A percentile compares a stretch with the other conserved stretches of the same genome.
phyloP scores from a whole-genome alignment of 2,113 vertebrate genomes.

The Tautogolabrus adspersus region DNA sequence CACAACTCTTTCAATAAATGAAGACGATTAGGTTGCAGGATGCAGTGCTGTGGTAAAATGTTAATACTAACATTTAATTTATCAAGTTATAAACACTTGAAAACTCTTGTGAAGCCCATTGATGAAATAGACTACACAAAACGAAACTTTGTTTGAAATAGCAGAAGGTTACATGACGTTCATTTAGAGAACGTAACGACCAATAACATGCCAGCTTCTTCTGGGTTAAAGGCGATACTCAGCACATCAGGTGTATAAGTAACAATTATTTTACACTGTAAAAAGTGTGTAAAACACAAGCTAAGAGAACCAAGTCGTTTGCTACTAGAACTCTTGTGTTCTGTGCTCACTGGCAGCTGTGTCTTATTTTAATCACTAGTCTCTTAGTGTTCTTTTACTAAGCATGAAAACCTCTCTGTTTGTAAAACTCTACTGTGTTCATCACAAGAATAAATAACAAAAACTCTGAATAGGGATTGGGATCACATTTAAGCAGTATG shows the following conservation, averaged over 20 bases:
- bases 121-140: neutral
- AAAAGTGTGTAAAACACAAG: neutral
- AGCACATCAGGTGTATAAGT: no score
- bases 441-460: neutral
- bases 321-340: conserved; percentile 28
- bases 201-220: neutral
- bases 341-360: conserved; percentile 1
- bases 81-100: neutral
- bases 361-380: neutral
- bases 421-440: no score
- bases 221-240: no score
- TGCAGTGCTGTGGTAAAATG: neutral
- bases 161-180: no score
- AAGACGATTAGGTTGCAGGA: neutral
- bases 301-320: conserved; percentile 13
- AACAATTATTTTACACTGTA: no score
- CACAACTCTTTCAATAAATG: neutral
- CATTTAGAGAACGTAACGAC: no score
- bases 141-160: neutral
- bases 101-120: neutral
- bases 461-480: neutral
- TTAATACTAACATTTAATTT: neutral
- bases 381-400: conserved; percentile 28
- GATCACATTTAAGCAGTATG: neutral
- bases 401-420: conserved; percentile 3